phyloP scores from a whole-genome alignment of 2,113 vertebrate species.

The Tenebrosternarchus preto region DNA sequence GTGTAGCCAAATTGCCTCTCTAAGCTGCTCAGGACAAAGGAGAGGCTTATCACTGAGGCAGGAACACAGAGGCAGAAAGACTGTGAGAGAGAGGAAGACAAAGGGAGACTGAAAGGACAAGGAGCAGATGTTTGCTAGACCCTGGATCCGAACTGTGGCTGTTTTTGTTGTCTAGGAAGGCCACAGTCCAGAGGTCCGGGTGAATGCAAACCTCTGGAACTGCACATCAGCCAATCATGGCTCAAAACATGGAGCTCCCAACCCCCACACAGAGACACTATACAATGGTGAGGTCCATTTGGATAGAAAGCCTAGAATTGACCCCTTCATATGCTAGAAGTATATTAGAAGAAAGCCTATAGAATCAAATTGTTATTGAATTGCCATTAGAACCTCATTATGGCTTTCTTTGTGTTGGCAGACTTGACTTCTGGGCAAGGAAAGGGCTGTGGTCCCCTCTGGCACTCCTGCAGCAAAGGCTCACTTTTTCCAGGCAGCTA shows the following conservation, averaged over 20 bases:
- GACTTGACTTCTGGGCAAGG: too few species aligned
- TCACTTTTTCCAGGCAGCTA: too few species aligned
- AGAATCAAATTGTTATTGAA: not conserved
- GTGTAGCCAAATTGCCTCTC: not conserved
- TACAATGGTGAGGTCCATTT: not conserved
- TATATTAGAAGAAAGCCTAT: not conserved
- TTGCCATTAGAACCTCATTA: not conserved
- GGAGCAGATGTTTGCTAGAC: not conserved
- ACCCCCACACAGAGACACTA: too few species aligned
- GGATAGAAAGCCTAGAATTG: not conserved
- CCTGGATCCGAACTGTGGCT: not conserved
- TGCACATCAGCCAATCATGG: not conserved
- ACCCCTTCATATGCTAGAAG: not conserved
- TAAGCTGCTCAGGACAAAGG: constrained; percentile 11
- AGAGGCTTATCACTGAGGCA: not conserved
- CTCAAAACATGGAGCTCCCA: not conserved
- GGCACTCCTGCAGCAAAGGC: too few species aligned
- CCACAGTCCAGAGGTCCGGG: constrained; percentile 22
- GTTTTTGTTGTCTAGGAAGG: constrained; percentile 25
- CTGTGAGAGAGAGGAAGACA: not conserved
- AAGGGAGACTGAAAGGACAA: not conserved
- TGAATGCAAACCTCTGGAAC: not conserved
- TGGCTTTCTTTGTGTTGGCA: not conserved
- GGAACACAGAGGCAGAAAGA: not conserved
- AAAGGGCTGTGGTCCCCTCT: too few species aligned